Conservation (phyloP, 1,140 invertebrate genomes). For the Asobara japonica region DNA sequence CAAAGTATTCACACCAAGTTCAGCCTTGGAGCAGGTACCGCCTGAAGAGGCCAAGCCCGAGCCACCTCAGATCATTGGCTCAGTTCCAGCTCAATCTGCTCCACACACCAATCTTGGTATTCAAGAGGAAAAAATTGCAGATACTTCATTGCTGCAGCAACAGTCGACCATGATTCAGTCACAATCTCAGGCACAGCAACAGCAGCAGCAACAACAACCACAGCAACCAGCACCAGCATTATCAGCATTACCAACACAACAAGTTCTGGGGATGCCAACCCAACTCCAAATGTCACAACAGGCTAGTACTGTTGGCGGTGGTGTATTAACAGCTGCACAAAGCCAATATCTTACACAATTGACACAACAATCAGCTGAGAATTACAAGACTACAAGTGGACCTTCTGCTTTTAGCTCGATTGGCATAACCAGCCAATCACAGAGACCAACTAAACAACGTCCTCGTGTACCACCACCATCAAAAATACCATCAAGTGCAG, state of each 20-base stretch:
- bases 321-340: constrained; percentile 74
- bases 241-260: too few relatives aligned
- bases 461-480: constrained; percentile 90
- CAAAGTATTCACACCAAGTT: constrained; percentile 91
- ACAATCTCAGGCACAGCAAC: constrained; percentile 41
- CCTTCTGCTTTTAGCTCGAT: constrained; percentile 59
- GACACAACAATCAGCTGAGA: constrained; percentile 76
- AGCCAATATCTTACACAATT: constrained; percentile 77
- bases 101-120: constrained; percentile 1
- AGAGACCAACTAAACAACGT: constrained; percentile 76
- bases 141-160: constrained; percentile 43
- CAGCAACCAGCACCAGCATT: too few relatives aligned
- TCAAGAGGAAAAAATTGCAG: constrained; percentile 54
- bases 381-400: constrained; percentile 67
- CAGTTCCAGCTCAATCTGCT: neutral
- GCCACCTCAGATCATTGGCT: neutral
- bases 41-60: constrained; percentile 25
- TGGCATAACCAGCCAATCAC: constrained; percentile 61
- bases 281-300: constrained; percentile 62
- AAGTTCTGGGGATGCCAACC: constrained; percentile 50
- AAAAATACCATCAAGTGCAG: constrained; percentile 93
- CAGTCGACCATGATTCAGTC: constrained; percentile 48
- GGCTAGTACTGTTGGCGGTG: constrained; percentile 54
- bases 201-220: too few relatives aligned
- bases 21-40: constrained; percentile 49